These are phyloP conservation scores for Euschistus heros DNA, from an alignment of 1,140 invertebrate species.

Conservation along the genomic window DNA sequence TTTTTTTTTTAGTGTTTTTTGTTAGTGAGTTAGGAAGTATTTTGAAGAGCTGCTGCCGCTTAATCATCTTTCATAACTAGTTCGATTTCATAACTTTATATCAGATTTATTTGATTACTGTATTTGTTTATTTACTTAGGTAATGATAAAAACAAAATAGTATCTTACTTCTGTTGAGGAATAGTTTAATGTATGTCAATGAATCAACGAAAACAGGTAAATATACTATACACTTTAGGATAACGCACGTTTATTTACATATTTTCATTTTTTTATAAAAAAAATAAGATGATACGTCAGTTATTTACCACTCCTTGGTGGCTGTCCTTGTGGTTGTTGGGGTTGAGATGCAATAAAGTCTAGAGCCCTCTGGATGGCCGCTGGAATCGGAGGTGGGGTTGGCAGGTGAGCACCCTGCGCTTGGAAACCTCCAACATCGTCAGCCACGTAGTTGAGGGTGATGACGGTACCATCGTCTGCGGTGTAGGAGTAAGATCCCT, in stretches of 20 bases:
- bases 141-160: no score
- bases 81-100: no score
- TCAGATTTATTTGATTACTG: no score
- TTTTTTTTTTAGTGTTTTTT: no score
- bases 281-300: neutral
- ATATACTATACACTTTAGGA: no score
- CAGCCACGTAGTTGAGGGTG: constrained; percentile 57
- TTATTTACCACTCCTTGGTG: constrained; percentile 1
- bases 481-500: constrained; percentile 52
- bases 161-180: no score
- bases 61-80: no score
- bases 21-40: no score
- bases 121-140: no score
- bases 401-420: constrained; percentile 50
- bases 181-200: no score
- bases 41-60: no score
- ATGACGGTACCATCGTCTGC: constrained; percentile 61
- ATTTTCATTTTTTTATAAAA: neutral
- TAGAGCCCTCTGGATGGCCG: constrained; percentile 58
- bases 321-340: neutral
- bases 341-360: constrained; percentile 47
- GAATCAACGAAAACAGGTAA: no score
- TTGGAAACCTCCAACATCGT: constrained; percentile 50
- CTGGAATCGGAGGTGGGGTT: constrained; percentile 57
- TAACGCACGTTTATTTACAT: neutral